Base-by-base conservation (phyloP, 2,888 invertebrate species). In the Dendrolimus houi region DNA sequence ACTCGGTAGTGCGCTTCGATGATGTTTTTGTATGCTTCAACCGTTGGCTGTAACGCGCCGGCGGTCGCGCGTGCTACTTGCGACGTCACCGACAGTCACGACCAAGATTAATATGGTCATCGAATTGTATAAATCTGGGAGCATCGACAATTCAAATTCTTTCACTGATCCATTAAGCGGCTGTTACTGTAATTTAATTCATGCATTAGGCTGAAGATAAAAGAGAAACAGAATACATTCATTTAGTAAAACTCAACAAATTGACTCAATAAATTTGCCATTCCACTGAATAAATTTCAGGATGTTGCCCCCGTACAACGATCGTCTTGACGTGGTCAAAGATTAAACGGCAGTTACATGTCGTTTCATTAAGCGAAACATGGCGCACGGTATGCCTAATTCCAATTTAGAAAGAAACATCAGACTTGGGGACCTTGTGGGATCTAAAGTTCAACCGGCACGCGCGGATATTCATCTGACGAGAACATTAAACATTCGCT, bases 1-100 rank as follows among this genome's bases (percentile, higher is more conserved):
- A 68, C 68, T 69, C 83, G 84, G 84, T 72, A 76, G 71, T 68
- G 80, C 78, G 83, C 76, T 81, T 72, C 81, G 71, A 61, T 81
- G 77, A 62, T 65, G 70, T 70, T 74, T 75, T 72, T 76, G 73
- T 74, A 66, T 64, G 66, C 66, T 59, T 70, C 69, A 72, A 68
- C 65, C 66, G 60, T 60, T 62, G 63, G 66, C 68, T 79, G 77
- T 75, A 76, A 79, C 81, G 78, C 72, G 74, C 69, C 70, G 70
- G 54, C 66, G 61, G 69, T 47, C 47, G 73, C 85, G 79, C 83
- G 84, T 79, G 83, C 80, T 75, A 75, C 73, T 76, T 75, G 70
- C 64, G 67, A 72, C 75, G 76, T 70, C 70, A 68, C 69, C 58
- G 65, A 68, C 70, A 71, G 79, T 82, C 84, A 85, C 85, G 87